Conservation (phyloP, 2,113 vertebrate genomes). For the Natator depressus region DNA sequence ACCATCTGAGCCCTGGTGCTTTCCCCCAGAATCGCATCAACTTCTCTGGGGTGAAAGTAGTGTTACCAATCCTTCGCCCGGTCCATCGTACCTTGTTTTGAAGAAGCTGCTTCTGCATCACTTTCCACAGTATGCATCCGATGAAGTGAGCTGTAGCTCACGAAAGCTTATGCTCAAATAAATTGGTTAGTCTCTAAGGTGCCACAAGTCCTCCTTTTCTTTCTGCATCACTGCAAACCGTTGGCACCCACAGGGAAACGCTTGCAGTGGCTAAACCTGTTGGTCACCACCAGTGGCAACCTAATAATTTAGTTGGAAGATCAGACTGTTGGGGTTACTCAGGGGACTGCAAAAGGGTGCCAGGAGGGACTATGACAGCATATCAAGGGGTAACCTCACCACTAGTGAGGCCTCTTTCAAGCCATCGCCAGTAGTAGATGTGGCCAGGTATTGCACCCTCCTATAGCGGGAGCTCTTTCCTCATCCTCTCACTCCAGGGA, state of each 20-base stretch:
- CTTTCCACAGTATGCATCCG: no score
- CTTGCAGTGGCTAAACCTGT: neutral
- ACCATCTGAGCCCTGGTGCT: rapidly evolving
- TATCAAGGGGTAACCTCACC: neutral
- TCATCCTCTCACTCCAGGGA: no score
- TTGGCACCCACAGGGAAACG: neutral
- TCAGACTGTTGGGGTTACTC: no score
- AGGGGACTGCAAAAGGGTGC: neutral
- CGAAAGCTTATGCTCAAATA: no score
- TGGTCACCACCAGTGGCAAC: neutral
- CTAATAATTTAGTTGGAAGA: no score
- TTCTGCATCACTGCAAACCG: neutral
- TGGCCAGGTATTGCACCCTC: neutral
- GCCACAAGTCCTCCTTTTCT: no score
- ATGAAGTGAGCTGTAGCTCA: no score
- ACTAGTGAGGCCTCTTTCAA: neutral
- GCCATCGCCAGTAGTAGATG: rapidly evolving
- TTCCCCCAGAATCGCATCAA: neutral
- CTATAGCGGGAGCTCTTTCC: no score
- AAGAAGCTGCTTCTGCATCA: neutral
- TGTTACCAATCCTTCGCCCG: neutral
- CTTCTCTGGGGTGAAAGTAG: neutral
- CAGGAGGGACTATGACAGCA: neutral
- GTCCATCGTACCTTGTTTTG: neutral
- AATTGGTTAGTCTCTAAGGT: no score